Conservation (phyloP, 2,888 invertebrate species). For the Gandaritis pyraliata region DNA sequence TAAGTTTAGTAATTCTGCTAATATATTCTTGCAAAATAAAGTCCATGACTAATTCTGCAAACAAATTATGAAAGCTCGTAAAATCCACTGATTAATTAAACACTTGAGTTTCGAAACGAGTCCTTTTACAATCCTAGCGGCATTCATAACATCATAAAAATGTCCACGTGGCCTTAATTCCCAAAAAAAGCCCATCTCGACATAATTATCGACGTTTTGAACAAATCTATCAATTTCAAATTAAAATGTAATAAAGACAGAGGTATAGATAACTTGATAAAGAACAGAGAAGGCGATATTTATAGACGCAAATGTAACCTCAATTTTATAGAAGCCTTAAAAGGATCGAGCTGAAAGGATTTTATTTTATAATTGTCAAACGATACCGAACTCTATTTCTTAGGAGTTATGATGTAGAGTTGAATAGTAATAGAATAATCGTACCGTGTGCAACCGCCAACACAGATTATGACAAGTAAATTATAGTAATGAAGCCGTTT, state of each 20-base stretch:
- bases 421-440: conserved; percentile 36
- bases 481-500: conserved; percentile 65
- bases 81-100: conserved; percentile 27
- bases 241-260: conserved; percentile 42
- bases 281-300: conserved; percentile 49
- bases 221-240: conserved; percentile 46
- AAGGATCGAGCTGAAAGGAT: conserved; percentile 62
- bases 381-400: conserved; percentile 30
- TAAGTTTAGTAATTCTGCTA: not conserved
- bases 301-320: conserved; percentile 63
- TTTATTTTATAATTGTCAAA: conserved; percentile 41
- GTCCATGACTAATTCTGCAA: conserved; percentile 22
- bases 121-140: conserved; percentile 18
- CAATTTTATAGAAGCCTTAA: conserved; percentile 69
- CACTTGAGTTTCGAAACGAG: conserved; percentile 17
- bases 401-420: conserved; percentile 41
- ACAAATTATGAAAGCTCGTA: conserved; percentile 31
- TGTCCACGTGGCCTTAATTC: conserved; percentile 34
- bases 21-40: conserved; percentile 12
- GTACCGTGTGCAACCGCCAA: conserved; percentile 72
- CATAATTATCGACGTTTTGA: conserved; percentile 41
- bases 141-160: conserved; percentile 40
- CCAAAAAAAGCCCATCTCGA: conserved; percentile 30
- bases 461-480: conserved; percentile 64
- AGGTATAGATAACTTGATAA: conserved; percentile 35